Conservation (phyloP, 1,140 invertebrate genomes). For the Bombus confusus region DNA sequence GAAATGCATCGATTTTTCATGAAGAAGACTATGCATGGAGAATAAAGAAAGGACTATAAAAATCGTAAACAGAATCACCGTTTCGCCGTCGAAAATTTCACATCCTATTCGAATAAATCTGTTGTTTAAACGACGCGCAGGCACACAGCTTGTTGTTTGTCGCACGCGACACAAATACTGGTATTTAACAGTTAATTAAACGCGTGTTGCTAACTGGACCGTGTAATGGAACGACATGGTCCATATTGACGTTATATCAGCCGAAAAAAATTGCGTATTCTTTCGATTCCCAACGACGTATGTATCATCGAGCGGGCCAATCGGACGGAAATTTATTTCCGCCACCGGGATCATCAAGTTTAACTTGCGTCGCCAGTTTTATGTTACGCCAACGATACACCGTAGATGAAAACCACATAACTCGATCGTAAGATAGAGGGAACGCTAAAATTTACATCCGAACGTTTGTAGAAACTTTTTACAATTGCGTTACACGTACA, state of each 20-base stretch:
- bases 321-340: neutral
- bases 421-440: neutral
- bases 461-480: no score
- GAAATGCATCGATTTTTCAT: no score
- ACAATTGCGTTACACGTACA: no score
- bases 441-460: neutral
- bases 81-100: no score
- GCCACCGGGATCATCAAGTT: neutral
- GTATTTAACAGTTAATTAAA: conserved; percentile 46
- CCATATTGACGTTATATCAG: neutral
- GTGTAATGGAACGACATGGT: conserved; percentile 3
- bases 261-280: neutral
- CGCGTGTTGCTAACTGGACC: conserved; percentile 13
- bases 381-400: neutral
- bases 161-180: conserved; percentile 20
- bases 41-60: no score
- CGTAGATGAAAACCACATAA: neutral
- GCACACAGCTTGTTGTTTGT: neutral
- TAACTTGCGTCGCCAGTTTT: neutral
- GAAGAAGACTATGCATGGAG: no score
- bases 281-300: neutral
- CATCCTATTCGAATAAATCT: neutral
- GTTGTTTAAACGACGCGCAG: neutral
- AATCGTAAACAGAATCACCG: no score
- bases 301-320: neutral